These are phyloP conservation scores for Cephus rjabovi DNA, from an alignment of 2,888 invertebrate species.

Conservation along the genomic window DNA sequence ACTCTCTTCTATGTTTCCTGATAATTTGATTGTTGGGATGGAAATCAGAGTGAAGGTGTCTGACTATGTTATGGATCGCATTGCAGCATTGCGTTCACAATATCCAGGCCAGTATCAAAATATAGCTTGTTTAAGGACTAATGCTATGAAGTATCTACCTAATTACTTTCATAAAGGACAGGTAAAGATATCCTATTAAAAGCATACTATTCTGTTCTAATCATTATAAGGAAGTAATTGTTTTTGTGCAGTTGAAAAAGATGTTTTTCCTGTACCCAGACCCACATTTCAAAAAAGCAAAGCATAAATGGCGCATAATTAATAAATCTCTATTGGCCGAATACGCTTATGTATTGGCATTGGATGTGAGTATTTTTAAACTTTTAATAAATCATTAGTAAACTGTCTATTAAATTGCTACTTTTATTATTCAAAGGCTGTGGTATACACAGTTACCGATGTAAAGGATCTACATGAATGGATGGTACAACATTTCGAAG, in stretches of 20 bases:
- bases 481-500: slow-evolving; percentile 93
- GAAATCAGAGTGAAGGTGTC: slow-evolving; percentile 99
- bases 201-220: neutral
- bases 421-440: slow-evolving; percentile 72
- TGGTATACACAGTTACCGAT: slow-evolving; percentile 97
- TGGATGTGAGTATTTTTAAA: slow-evolving; percentile 73
- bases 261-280: slow-evolving; percentile 99
- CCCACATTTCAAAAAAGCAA: slow-evolving; percentile 98
- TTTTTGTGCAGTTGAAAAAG: slow-evolving; percentile 80
- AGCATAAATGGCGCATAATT: slow-evolving; percentile 99
- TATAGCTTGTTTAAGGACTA: slow-evolving; percentile 93
- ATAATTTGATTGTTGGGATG: slow-evolving; percentile 90
- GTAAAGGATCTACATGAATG: slow-evolving; percentile 96
- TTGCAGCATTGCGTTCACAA: slow-evolving; percentile 84
- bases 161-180: slow-evolving; percentile 96
- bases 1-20: slow-evolving; percentile 92
- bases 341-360: slow-evolving; percentile 93
- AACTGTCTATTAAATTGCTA: neutral
- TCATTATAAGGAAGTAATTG: slow-evolving; percentile 8
- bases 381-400: neutral
- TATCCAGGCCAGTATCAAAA: slow-evolving; percentile 86
- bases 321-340: slow-evolving; percentile 93
- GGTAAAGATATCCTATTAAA: slow-evolving; percentile 66
- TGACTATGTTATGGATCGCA: slow-evolving; percentile 96
- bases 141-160: slow-evolving; percentile 99